Evolutionary conservation across 2,888 invertebrate genomes (phyloP).

Genomic region (Trachelus troglodyta): DNA sequence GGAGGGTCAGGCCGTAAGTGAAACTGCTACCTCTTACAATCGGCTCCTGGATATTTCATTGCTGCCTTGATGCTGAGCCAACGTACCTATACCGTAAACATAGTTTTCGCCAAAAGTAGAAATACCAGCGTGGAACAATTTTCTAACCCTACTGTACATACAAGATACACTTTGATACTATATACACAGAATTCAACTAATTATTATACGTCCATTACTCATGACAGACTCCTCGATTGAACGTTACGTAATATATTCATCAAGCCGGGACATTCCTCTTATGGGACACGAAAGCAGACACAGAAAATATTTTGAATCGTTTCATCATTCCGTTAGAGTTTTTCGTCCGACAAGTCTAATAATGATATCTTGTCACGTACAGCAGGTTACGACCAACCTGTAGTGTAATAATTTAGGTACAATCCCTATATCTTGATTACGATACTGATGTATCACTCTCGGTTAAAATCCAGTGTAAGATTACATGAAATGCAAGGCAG

Average conservation of each 20-base stretch:
- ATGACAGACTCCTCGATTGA: background rate
- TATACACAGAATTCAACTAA: background rate
- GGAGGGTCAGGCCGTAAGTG: slow-evolving; percentile 13
- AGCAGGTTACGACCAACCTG: background rate
- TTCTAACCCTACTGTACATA: background rate
- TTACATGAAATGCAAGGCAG: background rate
- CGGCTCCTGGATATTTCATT: slow-evolving; percentile 23
- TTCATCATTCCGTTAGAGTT: too few relatives aligned
- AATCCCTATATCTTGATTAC: background rate
- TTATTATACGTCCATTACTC: background rate
- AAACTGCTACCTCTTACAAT: slow-evolving; percentile 18
- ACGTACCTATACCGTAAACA: background rate
- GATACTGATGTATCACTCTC: background rate
- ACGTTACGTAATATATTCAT: background rate
- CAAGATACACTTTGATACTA: background rate
- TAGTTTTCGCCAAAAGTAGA: background rate
- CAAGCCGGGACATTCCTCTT: background rate
- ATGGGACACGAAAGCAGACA: background rate
- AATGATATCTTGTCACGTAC: background rate
- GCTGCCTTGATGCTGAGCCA: slow-evolving; percentile 14
- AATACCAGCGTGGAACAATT: background rate
- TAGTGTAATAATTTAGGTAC: background rate
- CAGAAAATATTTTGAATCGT: background rate
- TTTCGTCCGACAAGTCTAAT: background rate
- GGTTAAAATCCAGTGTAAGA: background rate